Percentiles rank a stretch among this genome's conserved stretches.
Conservation (phyloP, 1,140 invertebrate genomes). For the Plutomurus gul region DNA sequence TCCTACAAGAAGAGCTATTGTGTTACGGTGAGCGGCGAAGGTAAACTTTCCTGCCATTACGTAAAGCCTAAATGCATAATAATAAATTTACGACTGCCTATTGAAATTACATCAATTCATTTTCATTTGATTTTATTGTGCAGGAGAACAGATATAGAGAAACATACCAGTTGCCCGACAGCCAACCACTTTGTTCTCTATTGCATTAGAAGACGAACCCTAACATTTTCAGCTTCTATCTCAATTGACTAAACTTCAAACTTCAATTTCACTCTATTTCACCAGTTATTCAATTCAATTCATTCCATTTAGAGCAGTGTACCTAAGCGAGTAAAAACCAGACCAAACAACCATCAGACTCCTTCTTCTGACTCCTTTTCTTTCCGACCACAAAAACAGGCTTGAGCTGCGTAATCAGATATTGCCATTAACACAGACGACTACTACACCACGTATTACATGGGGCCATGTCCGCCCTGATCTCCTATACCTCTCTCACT, state of each 20-base stretch:
- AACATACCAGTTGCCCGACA: no score
- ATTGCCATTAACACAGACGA: conserved; percentile 3
- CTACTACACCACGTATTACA: neutral
- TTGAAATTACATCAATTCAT: neutral
- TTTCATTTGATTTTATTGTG: neutral
- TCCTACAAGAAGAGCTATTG: no score
- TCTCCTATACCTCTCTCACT: neutral
- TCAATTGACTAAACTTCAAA: no score
- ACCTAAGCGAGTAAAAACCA: neutral
- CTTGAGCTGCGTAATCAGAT: conserved; percentile 12
- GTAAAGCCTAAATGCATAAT: no score
- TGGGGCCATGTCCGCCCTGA: neutral
- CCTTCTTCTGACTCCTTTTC: neutral
- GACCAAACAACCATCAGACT: no score
- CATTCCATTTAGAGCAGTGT: neutral
- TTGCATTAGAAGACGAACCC: neutral
- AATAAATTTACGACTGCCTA: no score
- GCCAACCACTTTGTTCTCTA: no score
- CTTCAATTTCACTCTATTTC: neutral
- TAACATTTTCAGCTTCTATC: no score
- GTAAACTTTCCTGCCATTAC: no score
- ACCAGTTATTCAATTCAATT: neutral
- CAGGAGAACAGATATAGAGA: neutral
- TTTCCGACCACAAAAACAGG: conserved; percentile 16
- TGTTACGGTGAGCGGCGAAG: no score